Percentiles rank a stretch among this genome's conserved stretches.
Evolutionary conservation across 2,888 invertebrate species (phyloP).

Genomic region (Drosophila nr. medialis): DNA sequence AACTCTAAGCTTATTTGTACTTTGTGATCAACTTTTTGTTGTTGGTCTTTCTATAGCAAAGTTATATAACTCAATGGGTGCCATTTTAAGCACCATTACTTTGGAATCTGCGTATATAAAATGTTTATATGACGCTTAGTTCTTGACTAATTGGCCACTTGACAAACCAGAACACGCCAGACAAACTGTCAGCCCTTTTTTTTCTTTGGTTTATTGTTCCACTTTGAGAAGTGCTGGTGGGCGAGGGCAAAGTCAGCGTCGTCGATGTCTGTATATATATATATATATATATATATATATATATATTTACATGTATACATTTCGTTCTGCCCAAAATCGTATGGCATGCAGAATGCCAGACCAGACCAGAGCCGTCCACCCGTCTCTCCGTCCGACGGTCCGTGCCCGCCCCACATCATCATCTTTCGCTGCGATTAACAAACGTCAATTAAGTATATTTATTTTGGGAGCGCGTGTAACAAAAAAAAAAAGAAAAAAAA

Average conservation of each 20-base stretch:
- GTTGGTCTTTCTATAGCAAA: background rate
- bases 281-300: slow-evolving; percentile 5
- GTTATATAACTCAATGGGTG: background rate
- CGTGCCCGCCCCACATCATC: slow-evolving; percentile 39
- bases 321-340: slow-evolving; percentile 37
- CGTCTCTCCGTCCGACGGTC: slow-evolving; percentile 7
- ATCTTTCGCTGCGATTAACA: slow-evolving; percentile 62
- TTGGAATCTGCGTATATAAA: background rate
- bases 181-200: slow-evolving; percentile 72
- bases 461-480: slow-evolving; percentile 75
- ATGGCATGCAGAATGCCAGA: slow-evolving; percentile 43
- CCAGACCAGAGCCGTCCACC: slow-evolving; percentile 5
- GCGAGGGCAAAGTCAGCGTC: slow-evolving; percentile 33
- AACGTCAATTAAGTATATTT: slow-evolving; percentile 79
- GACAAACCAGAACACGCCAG: slow-evolving; percentile 48
- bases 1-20: background rate
- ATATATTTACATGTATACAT: background rate
- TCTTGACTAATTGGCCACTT: slow-evolving; percentile 47
- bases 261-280: slow-evolving; percentile 4
- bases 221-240: slow-evolving; percentile 51
- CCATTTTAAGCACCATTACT: background rate
- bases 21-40: background rate
- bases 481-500: slow-evolving; percentile 25
- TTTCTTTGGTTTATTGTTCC: slow-evolving; percentile 51
- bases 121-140: slow-evolving; percentile 8